phyloP scores from a whole-genome alignment of 2,113 vertebrate genomes.

The Silurus asotus region DNA sequence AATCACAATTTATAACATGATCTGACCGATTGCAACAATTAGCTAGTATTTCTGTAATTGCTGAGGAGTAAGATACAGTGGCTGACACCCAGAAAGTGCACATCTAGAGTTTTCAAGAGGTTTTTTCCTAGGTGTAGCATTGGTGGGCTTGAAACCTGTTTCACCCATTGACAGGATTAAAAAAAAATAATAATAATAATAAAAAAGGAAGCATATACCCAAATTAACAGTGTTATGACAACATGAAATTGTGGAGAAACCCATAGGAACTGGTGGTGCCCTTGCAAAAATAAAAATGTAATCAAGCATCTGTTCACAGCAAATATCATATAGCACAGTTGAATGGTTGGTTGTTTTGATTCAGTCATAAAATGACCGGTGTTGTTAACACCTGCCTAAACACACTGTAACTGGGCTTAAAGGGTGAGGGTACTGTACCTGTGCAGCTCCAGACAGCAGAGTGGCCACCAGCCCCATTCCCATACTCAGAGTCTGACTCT shows the following conservation, averaged over 20 bases:
- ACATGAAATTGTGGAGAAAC: background rate
- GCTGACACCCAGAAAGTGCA: too few relatives aligned
- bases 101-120: too few relatives aligned
- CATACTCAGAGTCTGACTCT: constrained; percentile 87
- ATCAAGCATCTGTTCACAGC: background rate
- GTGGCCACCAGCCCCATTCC: constrained; percentile 88
- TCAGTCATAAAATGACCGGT: background rate
- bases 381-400: background rate
- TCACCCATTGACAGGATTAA: background rate
- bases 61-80: background rate
- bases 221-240: background rate
- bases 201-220: background rate
- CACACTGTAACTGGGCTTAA: background rate
- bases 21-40: background rate
- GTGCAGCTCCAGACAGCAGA: constrained; percentile 78
- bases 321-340: background rate
- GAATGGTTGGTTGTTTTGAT: background rate
- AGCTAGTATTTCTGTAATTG: background rate
- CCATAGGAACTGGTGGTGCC: background rate
- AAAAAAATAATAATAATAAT: too few relatives aligned
- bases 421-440: constrained; percentile 70
- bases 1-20: background rate
- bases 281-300: background rate
- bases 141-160: too few relatives aligned
- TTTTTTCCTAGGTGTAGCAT: too few relatives aligned